Evolutionary conservation across 2,797 vertebrate species (phyloP).

Genomic region (Gallirallus australis): DNA sequence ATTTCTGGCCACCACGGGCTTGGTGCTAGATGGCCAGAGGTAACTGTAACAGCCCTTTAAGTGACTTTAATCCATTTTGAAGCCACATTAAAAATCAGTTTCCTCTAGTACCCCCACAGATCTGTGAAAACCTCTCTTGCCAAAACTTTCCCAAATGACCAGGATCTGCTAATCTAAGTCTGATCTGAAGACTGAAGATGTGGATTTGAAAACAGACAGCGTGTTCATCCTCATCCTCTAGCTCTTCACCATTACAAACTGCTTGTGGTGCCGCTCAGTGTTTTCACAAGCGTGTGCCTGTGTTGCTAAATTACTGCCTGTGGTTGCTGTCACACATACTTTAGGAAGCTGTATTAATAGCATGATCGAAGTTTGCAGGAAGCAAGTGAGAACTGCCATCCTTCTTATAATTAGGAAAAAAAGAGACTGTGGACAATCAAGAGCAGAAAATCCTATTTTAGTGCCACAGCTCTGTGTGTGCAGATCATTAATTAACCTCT

Average conservation of each 20-base stretch:
- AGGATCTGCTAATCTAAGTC: background rate
- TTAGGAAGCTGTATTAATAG: background rate
- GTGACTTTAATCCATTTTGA: background rate
- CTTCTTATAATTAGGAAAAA: background rate
- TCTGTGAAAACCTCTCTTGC: background rate
- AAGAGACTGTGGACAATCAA: background rate
- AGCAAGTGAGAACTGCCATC: background rate
- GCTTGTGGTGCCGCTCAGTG: background rate
- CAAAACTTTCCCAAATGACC: background rate
- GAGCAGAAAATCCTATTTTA: conserved; percentile 20
- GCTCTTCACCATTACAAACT: background rate
- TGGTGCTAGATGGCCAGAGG: background rate
- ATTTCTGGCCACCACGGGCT: background rate
- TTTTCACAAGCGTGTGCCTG: accelerated
- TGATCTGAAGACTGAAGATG: background rate
- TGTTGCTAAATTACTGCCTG: background rate
- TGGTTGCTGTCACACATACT: background rate
- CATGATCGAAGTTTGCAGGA: background rate
- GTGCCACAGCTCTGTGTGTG: background rate
- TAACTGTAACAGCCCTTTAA: background rate
- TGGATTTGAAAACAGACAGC: background rate
- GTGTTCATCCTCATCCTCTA: background rate
- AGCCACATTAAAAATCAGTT: background rate
- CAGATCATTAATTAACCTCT: background rate
- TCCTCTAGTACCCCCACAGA: background rate